These are phyloP conservation scores for Orbicella faveolata DNA, from an alignment of 64 coral and sea anemone species.

Conservation along the genomic window DNA sequence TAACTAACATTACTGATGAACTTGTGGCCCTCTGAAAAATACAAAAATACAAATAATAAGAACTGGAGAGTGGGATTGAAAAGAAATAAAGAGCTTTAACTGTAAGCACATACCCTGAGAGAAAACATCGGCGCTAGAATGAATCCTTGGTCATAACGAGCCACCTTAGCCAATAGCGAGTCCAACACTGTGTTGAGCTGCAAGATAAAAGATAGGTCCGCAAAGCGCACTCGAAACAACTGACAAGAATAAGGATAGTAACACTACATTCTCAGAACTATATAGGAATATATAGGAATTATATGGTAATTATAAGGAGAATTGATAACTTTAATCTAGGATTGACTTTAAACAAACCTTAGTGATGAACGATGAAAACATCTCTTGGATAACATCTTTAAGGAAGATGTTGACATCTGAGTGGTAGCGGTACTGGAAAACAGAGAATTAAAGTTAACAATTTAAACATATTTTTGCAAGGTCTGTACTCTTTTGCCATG, in stretches of 20 bases:
- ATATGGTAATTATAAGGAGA: neutral
- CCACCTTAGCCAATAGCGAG: slow-evolving; percentile 49
- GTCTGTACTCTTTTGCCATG: too few species aligned
- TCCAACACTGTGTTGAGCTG: slow-evolving; percentile 68
- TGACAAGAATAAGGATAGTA: neutral
- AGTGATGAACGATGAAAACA: slow-evolving; percentile 22
- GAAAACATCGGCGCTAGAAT: slow-evolving; percentile 63
- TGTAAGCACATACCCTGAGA: neutral
- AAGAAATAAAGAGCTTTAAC: too few species aligned
- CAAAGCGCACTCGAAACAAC: neutral
- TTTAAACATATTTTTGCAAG: neutral
- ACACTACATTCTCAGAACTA: neutral
- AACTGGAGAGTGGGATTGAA: too few species aligned
- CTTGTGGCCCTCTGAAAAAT: too few species aligned
- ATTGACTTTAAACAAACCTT: slow-evolving; percentile 6
- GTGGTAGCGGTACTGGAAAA: slow-evolving; percentile 66
- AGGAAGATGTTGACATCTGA: slow-evolving; percentile 65
- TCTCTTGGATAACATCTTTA: slow-evolving; percentile 26
- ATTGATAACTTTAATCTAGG: neutral
- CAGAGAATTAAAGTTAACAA: neutral
- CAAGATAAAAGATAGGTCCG: neutral
- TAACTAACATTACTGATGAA: too few species aligned
- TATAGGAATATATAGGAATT: too few species aligned
- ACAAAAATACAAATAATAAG: too few species aligned
- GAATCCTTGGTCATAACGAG: slow-evolving; percentile 73